Conservation (phyloP, 2,888 invertebrate species). For the Ophraella communa region DNA sequence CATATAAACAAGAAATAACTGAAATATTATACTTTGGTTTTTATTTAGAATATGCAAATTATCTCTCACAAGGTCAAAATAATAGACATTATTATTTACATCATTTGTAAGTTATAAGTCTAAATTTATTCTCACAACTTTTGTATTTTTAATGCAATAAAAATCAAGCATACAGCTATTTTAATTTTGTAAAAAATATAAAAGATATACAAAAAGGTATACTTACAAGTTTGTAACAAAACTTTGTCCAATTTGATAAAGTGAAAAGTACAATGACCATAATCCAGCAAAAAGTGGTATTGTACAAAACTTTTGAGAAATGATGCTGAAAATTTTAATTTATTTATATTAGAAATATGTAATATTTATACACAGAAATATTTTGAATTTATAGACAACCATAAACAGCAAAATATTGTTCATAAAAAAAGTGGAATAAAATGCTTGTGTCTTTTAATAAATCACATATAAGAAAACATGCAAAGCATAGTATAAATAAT, state of each 20-base stretch:
- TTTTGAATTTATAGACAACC: too few species aligned
- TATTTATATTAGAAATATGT: conserved; percentile 6
- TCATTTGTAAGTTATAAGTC: too few species aligned
- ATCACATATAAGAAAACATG: too few species aligned
- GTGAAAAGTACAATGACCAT: conserved; percentile 75
- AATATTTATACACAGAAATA: too few species aligned
- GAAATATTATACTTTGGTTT: neutral
- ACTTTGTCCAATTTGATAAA: conserved; percentile 78
- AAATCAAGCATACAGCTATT: too few species aligned
- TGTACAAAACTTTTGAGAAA: conserved; percentile 67
- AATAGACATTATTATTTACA: too few species aligned
- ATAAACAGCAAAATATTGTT: too few species aligned
- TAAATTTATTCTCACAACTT: too few species aligned
- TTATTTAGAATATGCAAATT: neutral
- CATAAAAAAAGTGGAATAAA: too few species aligned
- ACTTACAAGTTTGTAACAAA: conserved; percentile 73
- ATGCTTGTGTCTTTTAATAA: too few species aligned
- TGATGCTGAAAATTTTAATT: conserved; percentile 59
- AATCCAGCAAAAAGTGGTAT: conserved; percentile 68
- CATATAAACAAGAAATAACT: neutral
- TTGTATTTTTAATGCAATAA: too few species aligned
- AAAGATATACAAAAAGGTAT: conserved; percentile 50
- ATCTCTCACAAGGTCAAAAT: neutral
- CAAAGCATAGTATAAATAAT: too few species aligned
- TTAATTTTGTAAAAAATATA: neutral